Base-by-base conservation (phyloP, 2,113 vertebrate genomes). In the Lota lota region DNA sequence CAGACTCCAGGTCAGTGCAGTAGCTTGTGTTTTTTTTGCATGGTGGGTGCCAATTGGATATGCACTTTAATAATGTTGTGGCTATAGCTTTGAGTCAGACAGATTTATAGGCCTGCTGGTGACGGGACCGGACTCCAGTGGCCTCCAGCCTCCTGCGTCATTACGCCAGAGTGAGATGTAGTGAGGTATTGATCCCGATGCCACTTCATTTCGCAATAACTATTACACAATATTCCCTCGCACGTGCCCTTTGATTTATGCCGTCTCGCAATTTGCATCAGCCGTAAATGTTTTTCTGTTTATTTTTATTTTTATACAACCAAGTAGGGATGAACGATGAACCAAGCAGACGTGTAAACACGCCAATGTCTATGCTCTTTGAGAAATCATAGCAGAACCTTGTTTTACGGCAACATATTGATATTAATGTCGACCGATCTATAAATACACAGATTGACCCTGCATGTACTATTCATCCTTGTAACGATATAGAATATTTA, bases 191-290 rank as follows among this genome's bases (percentile, higher is more conserved):
- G 96, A 98, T 98, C 95, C 94, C 93, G 87, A 88, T 90, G 95
- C 94, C 94, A 95, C 95, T 97, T 97, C 94, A 95, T 94, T 96
- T 94, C 85, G 94, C 95, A 95, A 97, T 97, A 97, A 97, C 95
- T 95, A 97, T 97, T 95, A 97, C 92, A 92, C 82, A 82, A 91
- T 90, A 91, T 91, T 91, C 89, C 91, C 89, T 79, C 81, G 83
- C 78, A 70, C 70, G 77, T 79, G 85, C 80, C 74, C 76, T 70
- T 90, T 93, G 92, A 93, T 93, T 93, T 93, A 93, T 90, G 83
- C 88, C 80, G 88, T 82, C 82, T 85, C 88, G 88, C 86, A 88
- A 93, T 92, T 93, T 93, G 91, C 92, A 92, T 93, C 91, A 92
- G 85, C 89, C 85, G 82, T 88, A 91, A 92, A 87, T 90, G 90